Base-by-base conservation (phyloP, 2,888 invertebrate species). In the Drosophila anomalata region DNA sequence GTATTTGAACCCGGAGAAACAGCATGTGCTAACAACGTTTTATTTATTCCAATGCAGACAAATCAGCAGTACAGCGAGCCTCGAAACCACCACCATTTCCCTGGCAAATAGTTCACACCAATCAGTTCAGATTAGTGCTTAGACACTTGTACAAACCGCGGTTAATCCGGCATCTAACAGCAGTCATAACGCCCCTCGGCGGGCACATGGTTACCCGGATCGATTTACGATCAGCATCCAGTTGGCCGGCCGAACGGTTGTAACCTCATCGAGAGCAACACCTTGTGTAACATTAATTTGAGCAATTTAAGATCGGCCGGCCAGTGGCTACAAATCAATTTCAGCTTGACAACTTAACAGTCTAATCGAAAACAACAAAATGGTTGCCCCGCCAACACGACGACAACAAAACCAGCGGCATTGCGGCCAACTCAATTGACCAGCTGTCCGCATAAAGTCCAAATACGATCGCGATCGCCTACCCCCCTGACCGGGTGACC, bases 271-370 rank as follows among this genome's bases (percentile, higher is more conserved):
- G 69, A 60, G 54, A 63, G 62, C 75, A 85, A 79, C 82, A 79
- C 82, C 85, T 68, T 77, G 57, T 79, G 79, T 66, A 74, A 73
- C 83, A 82, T 79, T 82, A 55, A 78, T 75, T 74, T 59, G 52
- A 73, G 60, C 73, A 73, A 73, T 73, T 73, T 73, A 56, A 73
- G 55, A 50, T 42, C 52, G 44, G 48, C 20, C 55, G 62, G 70
- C 62, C 69, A 63, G 71, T 61, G 71, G 78, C 89, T 76, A 89
- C 89, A 89, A 89, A 89, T 89, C 89, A 89, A 88, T 89, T 89
- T 78, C 77, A 82, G 75, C 71, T 77, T 89, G 89, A 89, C 89
- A 89, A 88, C 86, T 87, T 80, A 89, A 88, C 87, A 88, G 89
- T 87, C 89, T 86, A 86, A 86, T 86, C 85, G 85, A 79, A 88